Percentiles rank a stretch among this genome's conserved stretches.
Evolutionary conservation across 2,113 vertebrate genomes (phyloP).

Genomic region (Eolophus roseicapilla): DNA sequence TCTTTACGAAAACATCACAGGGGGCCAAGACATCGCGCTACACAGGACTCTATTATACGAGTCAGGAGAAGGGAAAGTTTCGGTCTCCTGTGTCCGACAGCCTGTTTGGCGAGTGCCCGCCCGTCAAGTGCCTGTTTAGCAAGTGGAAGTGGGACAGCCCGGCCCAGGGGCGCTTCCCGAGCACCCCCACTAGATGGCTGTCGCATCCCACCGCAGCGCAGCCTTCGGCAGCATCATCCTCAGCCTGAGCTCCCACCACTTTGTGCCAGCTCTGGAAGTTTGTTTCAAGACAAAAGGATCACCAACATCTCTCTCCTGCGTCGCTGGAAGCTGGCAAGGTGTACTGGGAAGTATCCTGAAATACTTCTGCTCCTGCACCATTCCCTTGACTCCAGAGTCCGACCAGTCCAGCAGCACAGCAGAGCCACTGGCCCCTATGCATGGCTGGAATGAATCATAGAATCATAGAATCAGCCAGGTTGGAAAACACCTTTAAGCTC

Average conservation of each 20-base stretch:
- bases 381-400: not conserved
- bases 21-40: fast-evolving
- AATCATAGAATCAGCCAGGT: no score
- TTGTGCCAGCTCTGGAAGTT: fast-evolving
- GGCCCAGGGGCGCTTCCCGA: not conserved
- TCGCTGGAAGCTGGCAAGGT: not conserved
- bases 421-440: not conserved
- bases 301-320: fast-evolving
- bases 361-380: not conserved
- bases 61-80: not conserved
- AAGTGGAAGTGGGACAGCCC: fast-evolving
- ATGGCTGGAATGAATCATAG: not conserved
- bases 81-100: fast-evolving
- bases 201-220: not conserved
- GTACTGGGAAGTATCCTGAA: not conserved
- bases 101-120: fast-evolving
- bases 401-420: not conserved
- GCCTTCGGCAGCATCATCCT: no score
- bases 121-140: not conserved
- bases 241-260: fast-evolving
- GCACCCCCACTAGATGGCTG: not conserved
- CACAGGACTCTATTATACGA: fast-evolving
- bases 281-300: no score
- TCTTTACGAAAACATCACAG: fast-evolving
- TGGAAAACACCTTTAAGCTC: no score